Evolutionary conservation across 2,888 invertebrate species (phyloP).

Genomic region (Leptinotarsa tumamoca): DNA sequence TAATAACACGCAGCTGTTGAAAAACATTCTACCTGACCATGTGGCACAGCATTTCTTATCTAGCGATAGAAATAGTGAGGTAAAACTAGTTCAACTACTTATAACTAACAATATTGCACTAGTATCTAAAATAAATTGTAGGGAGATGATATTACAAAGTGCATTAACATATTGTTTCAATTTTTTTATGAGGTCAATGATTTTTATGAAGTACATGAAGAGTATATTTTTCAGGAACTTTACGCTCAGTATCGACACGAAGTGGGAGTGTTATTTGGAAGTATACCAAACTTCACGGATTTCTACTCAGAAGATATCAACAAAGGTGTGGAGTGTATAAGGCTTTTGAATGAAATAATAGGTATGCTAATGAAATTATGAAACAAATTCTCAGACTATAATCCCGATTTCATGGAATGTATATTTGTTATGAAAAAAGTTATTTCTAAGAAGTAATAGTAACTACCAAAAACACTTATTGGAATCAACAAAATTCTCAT

Average conservation of each 20-base stretch:
- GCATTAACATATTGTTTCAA: too few relatives aligned
- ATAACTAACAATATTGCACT: background rate
- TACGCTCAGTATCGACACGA: slow-evolving; percentile 86
- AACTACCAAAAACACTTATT: too few relatives aligned
- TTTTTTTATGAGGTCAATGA: too few relatives aligned
- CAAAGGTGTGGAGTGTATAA: slow-evolving; percentile 97
- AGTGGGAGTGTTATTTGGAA: slow-evolving; percentile 97
- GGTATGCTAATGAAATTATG: slow-evolving; percentile 59
- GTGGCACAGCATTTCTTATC: slow-evolving; percentile 94
- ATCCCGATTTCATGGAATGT: background rate
- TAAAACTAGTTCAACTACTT: slow-evolving; percentile 57
- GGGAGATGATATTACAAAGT: too few relatives aligned
- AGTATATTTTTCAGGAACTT: slow-evolving; percentile 71
- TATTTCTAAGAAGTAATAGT: too few relatives aligned
- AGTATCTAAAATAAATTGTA: too few relatives aligned
- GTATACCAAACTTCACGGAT: slow-evolving; percentile 97
- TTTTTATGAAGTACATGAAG: too few relatives aligned
- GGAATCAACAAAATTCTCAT: too few relatives aligned
- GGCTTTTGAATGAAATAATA: slow-evolving; percentile 97
- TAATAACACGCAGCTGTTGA: slow-evolving; percentile 87
- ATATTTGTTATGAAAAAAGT: background rate
- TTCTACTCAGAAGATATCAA: slow-evolving; percentile 98
- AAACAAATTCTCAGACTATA: background rate
- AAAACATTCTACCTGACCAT: slow-evolving; percentile 96
- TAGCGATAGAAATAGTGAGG: slow-evolving; percentile 85